These are phyloP conservation scores for Colossoma macropomum DNA, from an alignment of 2,113 vertebrate genomes.

Conservation along the genomic window DNA sequence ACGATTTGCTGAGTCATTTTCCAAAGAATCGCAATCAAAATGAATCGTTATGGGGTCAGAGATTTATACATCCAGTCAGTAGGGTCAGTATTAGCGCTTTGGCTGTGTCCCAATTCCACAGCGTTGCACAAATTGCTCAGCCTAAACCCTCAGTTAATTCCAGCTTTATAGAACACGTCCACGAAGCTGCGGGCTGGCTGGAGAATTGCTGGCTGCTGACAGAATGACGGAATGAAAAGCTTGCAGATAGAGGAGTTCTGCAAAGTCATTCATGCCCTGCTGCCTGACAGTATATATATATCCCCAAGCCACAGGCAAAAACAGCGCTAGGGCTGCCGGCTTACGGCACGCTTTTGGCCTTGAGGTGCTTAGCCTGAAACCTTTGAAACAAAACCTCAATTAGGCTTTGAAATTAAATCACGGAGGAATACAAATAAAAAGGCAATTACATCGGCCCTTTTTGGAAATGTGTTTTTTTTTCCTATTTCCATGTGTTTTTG, in stretches of 20 bases:
- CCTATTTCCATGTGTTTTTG: neutral
- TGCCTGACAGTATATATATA: neutral
- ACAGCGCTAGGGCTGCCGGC: neutral
- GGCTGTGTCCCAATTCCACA: neutral
- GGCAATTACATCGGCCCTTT: neutral
- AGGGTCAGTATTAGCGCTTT: neutral
- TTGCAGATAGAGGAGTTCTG: neutral
- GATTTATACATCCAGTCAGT: neutral
- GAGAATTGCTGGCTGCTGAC: neutral
- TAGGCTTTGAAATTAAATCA: slow-evolving; percentile 22
- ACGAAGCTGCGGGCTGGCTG: neutral
- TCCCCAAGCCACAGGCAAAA: neutral
- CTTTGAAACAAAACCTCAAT: slow-evolving; percentile 16
- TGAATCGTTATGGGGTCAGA: too few relatives aligned
- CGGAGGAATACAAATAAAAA: neutral
- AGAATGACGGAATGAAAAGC: neutral
- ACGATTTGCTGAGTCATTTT: too few relatives aligned
- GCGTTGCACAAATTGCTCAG: neutral
- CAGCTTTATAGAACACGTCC: neutral
- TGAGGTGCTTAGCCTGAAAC: neutral
- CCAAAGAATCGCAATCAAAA: too few relatives aligned
- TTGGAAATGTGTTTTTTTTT: neutral
- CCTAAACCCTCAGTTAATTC: neutral
- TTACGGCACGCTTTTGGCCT: neutral
- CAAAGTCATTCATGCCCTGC: neutral